phyloP scores from a whole-genome alignment of 2,888 invertebrate species.

The Cataglyphis livida region DNA sequence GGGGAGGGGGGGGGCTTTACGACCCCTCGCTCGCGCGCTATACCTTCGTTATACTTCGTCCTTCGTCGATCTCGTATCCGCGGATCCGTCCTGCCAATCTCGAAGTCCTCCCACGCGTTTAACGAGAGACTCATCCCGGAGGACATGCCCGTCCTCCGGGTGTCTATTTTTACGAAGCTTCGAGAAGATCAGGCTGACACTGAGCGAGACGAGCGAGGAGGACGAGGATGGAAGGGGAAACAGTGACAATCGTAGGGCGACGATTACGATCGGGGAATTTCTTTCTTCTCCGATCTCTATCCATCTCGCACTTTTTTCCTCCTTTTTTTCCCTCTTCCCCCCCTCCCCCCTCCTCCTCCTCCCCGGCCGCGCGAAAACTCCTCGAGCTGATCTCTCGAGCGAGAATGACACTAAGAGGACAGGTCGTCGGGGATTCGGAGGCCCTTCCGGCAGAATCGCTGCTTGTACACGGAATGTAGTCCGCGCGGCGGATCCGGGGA shows the following conservation, averaged over 20 bases:
- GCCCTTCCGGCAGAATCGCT: constrained; percentile 28
- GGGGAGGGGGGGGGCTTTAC: constrained; percentile 7
- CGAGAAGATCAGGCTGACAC: constrained; percentile 46
- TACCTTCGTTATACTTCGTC: constrained; percentile 25
- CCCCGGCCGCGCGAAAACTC: constrained; percentile 1
- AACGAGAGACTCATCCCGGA: constrained; percentile 60
- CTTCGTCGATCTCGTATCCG: not conserved
- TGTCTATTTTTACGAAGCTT: constrained; percentile 59
- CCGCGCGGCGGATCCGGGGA: constrained; percentile 34
- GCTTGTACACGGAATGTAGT: constrained; percentile 46
- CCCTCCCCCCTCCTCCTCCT: not conserved
- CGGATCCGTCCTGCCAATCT: not conserved
- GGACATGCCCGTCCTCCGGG: not conserved
- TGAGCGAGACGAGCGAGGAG: not conserved
- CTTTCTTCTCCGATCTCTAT: not conserved
- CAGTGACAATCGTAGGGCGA: not conserved
- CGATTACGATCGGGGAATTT: constrained; percentile 58
- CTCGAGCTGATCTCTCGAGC: constrained; percentile 44
- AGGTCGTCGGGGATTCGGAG: constrained; percentile 50
- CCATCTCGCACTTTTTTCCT: constrained; percentile 4
- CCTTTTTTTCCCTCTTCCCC: not conserved
- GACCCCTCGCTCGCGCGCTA: constrained; percentile 6
- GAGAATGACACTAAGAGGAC: constrained; percentile 60
- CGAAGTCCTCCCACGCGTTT: constrained; percentile 46
- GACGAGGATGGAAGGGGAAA: not conserved